Base-by-base conservation (phyloP, 1,140 invertebrate species). In the Drosophila ogumai region DNA sequence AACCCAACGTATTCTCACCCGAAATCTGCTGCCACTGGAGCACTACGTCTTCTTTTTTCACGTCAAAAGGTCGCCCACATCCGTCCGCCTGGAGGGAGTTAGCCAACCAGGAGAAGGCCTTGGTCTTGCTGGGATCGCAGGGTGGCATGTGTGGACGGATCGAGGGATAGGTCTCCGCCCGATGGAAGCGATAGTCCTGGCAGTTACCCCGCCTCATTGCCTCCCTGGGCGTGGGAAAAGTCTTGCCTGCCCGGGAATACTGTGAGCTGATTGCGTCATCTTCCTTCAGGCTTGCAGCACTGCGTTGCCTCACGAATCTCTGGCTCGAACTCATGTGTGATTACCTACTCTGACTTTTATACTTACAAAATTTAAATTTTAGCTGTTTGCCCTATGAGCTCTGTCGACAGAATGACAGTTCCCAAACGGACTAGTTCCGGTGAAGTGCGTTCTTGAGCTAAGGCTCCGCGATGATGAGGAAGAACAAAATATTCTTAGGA, bases 1-100 rank as follows among this genome's bases (percentile, higher is more conserved):
- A 74, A 15, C 63, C 46, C 47, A 85, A 50, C 8, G 78, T 57
- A 8, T 85, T 38, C 41, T 85, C 86, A n/a, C 61, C 34, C 4
- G 78, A 82, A 31, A 44, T 63, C 1, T 75, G 74, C 28, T 67
- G 66, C 82, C 82, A 85, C 6, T 58, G 36, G 17, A 75, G 52
- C 32, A 85, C 3, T 2, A 74, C 15, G 31, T 81, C 52, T 28
- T 81, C 60, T 6, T 43, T 31, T 8, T 55, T 38, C 22, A n/a
- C 25, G 0, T 64, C 60, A 40, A 64, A 64, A 0, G 60, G 46
- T 17, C 68, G 57, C 10, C 25, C 28, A 46, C 82, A 63, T 10
- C 82, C 82, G 17, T 44, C 55, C 1, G 32, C 25, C 36, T 43
- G 49, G 8, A 59, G 34, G 0, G 64, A 49, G 41, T 69, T 41